phyloP scores from a whole-genome alignment of 1,140 invertebrate genomes.

The Drosophila lacertosa region DNA sequence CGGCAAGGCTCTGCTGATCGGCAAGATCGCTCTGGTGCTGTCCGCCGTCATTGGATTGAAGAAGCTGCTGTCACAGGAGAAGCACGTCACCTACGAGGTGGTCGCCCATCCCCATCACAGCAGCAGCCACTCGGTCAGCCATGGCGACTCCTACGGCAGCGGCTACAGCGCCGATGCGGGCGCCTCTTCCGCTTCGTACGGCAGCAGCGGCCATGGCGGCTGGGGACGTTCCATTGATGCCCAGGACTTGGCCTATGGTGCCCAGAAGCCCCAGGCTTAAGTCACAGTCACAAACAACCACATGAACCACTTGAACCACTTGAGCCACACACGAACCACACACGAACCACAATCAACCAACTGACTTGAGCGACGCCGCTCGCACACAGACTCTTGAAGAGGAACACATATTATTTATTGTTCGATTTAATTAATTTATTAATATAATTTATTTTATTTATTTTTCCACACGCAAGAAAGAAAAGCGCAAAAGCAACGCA shows the following conservation, averaged over 20 bases:
- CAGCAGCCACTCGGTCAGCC: constrained; percentile 86
- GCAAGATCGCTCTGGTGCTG: constrained; percentile 92
- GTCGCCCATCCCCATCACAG: constrained; percentile 92
- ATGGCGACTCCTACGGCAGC: constrained; percentile 87
- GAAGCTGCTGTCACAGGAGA: constrained; percentile 90
- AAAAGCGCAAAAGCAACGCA: constrained; percentile 41
- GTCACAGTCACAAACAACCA: constrained; percentile 34
- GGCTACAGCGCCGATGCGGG: constrained; percentile 86
- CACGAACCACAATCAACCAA: constrained; percentile 50
- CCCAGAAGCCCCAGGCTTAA: constrained; percentile 87
- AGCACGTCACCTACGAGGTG: constrained; percentile 93
- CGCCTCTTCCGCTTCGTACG: constrained; percentile 85
- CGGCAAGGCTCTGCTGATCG: constrained; percentile 92
- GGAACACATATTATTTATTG: constrained; percentile 75
- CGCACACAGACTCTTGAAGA: constrained; percentile 66
- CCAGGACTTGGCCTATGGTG: constrained; percentile 90
- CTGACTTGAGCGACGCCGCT: constrained; percentile 59
- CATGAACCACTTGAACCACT: constrained; percentile 32
- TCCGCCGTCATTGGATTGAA: constrained; percentile 92
- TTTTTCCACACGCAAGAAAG: constrained; percentile 57
- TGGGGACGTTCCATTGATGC: constrained; percentile 90
- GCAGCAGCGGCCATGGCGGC: constrained; percentile 86
- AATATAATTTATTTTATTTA: constrained; percentile 83
- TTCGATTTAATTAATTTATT: constrained; percentile 83
- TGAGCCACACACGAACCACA: constrained; percentile 41